Base-by-base conservation (phyloP, 2,888 invertebrate species). In the Papilio gigon region DNA sequence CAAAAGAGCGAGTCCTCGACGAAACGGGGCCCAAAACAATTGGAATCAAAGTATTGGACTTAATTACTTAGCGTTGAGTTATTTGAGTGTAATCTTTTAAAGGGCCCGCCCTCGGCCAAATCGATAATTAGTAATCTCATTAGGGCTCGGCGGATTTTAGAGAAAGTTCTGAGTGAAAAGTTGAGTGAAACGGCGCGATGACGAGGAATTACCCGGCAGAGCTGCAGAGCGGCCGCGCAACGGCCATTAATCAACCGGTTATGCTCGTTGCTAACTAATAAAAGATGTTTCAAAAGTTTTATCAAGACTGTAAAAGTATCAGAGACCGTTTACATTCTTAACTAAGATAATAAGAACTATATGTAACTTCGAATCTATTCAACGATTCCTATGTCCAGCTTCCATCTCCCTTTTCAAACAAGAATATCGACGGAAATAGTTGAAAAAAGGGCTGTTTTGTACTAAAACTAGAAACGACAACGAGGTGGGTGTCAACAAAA, bases 101-200 rank as follows among this genome's bases (percentile, higher is more conserved):
- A 72, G 67, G 73, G 71, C 71, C 69, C 69, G 71, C 64, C 68
- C 70, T 63, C 72, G 73, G 74, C 65, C 70, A 70, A 75, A 77
- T 76, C 76, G 75, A 77, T 77, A 76, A 75, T 76, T 76, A 76
- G 76, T 78, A 76, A 76, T 76, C 76, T 77, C 76, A 76, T 77
- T 78, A 76, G 71, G 68, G 71, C 68, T 61, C 66, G 68, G 66
- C 70, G 72, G 71, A 73, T 74, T 74, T 53, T 60, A 68, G 73
- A 70, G 71, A 70, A 74, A 77, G 73, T 77, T 77, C 73, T 73
- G 70, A 77, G 77, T 77, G 77, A 74, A 77, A 77, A 76, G 77
- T 77, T 76, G 60, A 62, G 71, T 72, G 65, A 65, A 68, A 70
- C 65, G 60, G 53, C 11, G 12, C 68, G 68, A 60, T 65, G 65